phyloP scores from a whole-genome alignment of 2,888 invertebrate genomes.

The Aspidapion aeneum region DNA sequence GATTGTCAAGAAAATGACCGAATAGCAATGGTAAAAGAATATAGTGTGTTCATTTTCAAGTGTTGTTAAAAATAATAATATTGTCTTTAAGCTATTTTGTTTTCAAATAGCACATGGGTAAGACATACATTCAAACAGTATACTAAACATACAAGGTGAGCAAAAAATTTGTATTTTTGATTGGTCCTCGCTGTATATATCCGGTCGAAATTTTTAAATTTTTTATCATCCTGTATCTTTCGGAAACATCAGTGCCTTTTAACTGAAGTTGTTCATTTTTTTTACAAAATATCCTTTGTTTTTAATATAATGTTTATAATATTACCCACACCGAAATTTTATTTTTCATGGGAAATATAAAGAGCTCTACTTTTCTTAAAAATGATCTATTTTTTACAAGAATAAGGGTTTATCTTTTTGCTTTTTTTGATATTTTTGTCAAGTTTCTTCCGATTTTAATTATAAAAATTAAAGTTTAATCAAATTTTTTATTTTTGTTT shows the following conservation, averaged over 20 bases:
- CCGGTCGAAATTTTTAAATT: not conserved
- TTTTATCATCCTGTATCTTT: not conserved
- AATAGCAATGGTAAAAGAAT: too few species aligned
- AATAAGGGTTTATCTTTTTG: too few species aligned
- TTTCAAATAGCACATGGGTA: not conserved
- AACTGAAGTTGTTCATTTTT: not conserved
- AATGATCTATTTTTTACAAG: not conserved
- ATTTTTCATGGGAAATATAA: not conserved
- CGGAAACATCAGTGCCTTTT: slow-evolving; percentile 1
- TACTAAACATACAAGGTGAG: not conserved
- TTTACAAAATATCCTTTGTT: not conserved
- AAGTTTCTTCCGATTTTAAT: too few species aligned
- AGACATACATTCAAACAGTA: not conserved
- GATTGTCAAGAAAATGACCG: too few species aligned
- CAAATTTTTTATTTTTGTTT: too few species aligned
- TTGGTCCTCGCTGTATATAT: not conserved
- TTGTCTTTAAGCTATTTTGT: not conserved
- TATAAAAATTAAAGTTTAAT: too few species aligned
- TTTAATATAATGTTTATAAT: not conserved
- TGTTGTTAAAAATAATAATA: not conserved
- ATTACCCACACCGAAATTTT: not conserved
- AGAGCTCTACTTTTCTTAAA: not conserved
- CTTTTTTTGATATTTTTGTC: too few species aligned
- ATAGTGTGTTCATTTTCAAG: not conserved
- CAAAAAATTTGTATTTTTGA: not conserved